These are phyloP conservation scores for Sphenopsis melanotis DNA, from an alignment of 2,797 vertebrate genomes.

Conservation along the genomic window DNA sequence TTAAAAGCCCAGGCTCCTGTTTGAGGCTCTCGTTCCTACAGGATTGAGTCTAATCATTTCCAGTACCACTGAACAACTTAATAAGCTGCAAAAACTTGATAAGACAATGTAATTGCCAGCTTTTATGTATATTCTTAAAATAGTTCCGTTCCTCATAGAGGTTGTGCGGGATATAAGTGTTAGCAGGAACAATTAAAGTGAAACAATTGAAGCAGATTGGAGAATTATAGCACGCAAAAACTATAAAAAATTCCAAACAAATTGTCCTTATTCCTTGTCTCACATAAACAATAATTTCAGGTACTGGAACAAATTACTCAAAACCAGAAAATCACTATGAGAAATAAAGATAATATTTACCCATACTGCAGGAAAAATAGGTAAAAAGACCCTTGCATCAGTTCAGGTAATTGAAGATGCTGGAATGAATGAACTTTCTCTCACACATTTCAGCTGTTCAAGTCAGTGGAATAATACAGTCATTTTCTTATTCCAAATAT, in stretches of 20 bases:
- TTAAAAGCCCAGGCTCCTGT: not conserved
- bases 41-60: slow-evolving; percentile 55
- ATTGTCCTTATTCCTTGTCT: not conserved
- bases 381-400: not conserved
- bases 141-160: slow-evolving; percentile 44
- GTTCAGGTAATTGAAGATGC: not conserved
- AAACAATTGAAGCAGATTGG: slow-evolving; percentile 60
- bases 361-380: not conserved
- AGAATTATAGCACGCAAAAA: not conserved
- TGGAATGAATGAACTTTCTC: not conserved
- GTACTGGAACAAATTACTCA: not conserved
- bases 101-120: slow-evolving; percentile 72
- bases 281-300: not conserved
- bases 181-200: slow-evolving; percentile 58
- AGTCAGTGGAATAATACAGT: not conserved
- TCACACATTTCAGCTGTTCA: not conserved
- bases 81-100: slow-evolving; percentile 72
- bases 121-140: slow-evolving; percentile 65
- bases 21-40: not conserved
- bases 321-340: not conserved
- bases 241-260: not conserved
- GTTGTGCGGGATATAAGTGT: slow-evolving; percentile 36
- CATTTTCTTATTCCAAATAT: not conserved
- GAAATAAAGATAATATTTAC: slow-evolving; percentile 10
- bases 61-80: slow-evolving; percentile 66